Base-by-base conservation (phyloP, 2,888 invertebrate species). In the Athetis lepigone region DNA sequence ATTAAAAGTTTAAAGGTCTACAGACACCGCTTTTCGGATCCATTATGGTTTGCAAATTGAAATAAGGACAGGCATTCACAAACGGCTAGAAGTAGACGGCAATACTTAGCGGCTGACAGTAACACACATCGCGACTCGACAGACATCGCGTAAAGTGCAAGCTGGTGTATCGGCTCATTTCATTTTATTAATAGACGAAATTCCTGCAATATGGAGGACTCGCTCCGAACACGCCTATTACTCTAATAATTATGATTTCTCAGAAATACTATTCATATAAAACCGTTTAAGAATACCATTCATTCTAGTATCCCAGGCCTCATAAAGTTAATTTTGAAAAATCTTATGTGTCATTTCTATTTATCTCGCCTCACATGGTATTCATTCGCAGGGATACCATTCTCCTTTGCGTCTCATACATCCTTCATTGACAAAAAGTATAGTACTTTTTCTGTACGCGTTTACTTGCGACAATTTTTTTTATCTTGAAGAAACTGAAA, bases 101-200 rank as follows among this genome's bases (percentile, higher is more conserved):
- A 27, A 1, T 42, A 33, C 27, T 59, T 43, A 25, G 29, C 25
- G 36, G 19, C 19, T 59, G 60, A 37, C 27, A 18, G n/a, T 13
- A 13, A 33, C 33, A 33, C 11, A 4, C 33, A 13, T 13, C 7
- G 29, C 9, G 9, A 8, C 18, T 23, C 18, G 39, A 40, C 39
- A 61, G 37, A 39, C 43, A 40, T 5, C 19, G 42, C 42, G 56
- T 59, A 52, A 63, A 61, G 54, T 51, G 40, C 42, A 27, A 36
- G 47, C 51, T 21, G 19, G n/a, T 27, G 49, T 54, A 63, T 52
- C 54, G 64, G 67, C 46, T 67, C 74, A 65, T 73, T 80, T 75
- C 47, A 80, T 82, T 83, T 85, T 85, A 85, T 85, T 86, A 86
- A 87, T 86, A 85, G 85, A 85, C 59, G 54, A 68, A 72, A 81